Base-by-base conservation (phyloP, 2,113 vertebrate species). In the Corapipo altera region DNA sequence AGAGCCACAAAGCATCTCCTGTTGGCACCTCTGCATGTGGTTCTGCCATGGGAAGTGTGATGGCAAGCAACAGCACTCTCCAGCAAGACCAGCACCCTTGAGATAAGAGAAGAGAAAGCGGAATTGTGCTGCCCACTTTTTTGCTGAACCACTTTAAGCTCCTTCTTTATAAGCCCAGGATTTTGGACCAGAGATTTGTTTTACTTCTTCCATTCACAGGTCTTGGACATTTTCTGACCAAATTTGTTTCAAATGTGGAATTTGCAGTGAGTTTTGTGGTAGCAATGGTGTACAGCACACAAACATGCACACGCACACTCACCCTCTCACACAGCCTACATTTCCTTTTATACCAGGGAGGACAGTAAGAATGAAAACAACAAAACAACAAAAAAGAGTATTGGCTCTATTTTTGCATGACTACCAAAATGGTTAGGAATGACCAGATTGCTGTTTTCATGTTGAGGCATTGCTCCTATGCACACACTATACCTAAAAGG, bases 351-450 rank as follows among this genome's bases (percentile, higher is more conserved):
- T 59, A 89, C 72, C 18, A 10, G 74, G n/a, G 51, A 88, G 15
- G 66, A 85, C 72, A 85, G 61, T 41, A 96, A 90, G 48, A 90
- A 89, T 41, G 77, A 85, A 75, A 91, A 33, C 51, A 87, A 70
- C 57, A 84, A 51, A 77, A 73, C 72, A 71, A 71, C 43, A 57
- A 70, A 88, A 93, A 92, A 49, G 67, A 74, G 46, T 61, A 92
- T 77, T 57, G 37, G 48, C 33, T 94, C 89, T 91, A 77, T 87
- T 87, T 33, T 55, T 59, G 49, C 79, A 64, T 70, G 55, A 79
- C 82, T 80, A 62, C 70, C 52, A 79, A 74, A 89, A 70, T 12
- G 26, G 30, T 74, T 85, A 89, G 81, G 82, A 85, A 89, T 82
- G 75, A 78, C 65, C 54, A 69, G 65, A 52, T 21, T 58, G 84